Percentiles rank a stretch among this genome's conserved stretches.
Evolutionary conservation across 2,888 invertebrate genomes (phyloP).

Genomic region (Phengaris arion): DNA sequence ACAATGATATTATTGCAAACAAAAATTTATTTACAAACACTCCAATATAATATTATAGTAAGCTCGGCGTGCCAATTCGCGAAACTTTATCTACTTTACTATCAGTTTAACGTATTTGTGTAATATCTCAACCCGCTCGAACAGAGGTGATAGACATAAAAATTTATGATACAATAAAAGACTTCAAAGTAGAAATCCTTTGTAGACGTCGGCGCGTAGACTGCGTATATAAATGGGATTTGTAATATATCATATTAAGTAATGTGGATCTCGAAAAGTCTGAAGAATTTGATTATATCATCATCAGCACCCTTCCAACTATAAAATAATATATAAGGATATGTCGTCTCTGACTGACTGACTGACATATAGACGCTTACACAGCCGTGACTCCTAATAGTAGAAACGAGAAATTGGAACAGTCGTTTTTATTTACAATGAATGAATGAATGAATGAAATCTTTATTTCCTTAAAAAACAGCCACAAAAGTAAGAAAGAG

Average conservation of each 20-base stretch:
- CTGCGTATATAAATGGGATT: background rate
- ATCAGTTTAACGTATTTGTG: background rate
- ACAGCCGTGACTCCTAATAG: too few relatives aligned
- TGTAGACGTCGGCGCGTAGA: conserved; percentile 6
- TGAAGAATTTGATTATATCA: background rate
- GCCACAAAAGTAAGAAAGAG: too few relatives aligned
- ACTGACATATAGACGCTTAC: too few relatives aligned
- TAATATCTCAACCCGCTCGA: background rate
- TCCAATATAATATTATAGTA: background rate
- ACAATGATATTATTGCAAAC: background rate
- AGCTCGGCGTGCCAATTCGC: background rate
- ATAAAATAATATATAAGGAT: background rate
- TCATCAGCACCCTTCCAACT: background rate
- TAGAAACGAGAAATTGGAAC: too few relatives aligned
- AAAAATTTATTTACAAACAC: background rate
- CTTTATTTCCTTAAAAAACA: too few relatives aligned
- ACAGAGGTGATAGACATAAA: conserved; percentile 1
- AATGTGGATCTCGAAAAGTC: background rate
- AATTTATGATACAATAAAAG: conserved; percentile 26
- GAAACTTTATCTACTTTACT: too few relatives aligned
- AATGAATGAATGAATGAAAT: too few relatives aligned
- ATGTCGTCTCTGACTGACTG: background rate
- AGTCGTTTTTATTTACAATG: too few relatives aligned
- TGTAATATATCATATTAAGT: conserved; percentile 1
- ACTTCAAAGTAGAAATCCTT: conserved; percentile 20